Evolutionary conservation across 2,113 vertebrate species (phyloP).

Genomic region (Fregetta grallaria): DNA sequence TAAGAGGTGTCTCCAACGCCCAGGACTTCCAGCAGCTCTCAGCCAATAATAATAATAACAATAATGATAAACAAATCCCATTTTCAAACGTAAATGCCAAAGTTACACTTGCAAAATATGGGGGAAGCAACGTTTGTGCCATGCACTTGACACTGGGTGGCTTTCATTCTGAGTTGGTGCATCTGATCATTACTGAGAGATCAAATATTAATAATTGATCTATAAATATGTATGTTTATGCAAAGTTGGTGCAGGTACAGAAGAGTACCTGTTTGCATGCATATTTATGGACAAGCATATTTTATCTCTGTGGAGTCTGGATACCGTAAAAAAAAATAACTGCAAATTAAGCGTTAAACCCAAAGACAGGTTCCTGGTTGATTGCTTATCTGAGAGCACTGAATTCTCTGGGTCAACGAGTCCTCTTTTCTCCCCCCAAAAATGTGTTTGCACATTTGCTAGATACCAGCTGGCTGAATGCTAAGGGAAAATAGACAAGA

Average conservation of each 20-base stretch:
- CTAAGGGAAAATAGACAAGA: not conserved
- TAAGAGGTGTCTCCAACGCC: not conserved
- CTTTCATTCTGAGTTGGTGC: not conserved
- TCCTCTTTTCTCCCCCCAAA: not conserved
- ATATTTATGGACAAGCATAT: not conserved
- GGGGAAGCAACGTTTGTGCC: fast-evolving
- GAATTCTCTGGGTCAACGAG: not conserved
- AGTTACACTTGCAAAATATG: not conserved
- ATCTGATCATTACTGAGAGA: not conserved
- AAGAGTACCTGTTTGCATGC: not conserved
- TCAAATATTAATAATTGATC: not conserved
- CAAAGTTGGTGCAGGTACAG: not conserved
- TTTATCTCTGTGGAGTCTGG: not conserved
- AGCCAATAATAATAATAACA: not conserved
- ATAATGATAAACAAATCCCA: not conserved
- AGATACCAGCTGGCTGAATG: not conserved
- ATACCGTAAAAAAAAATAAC: not conserved
- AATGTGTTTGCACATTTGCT: not conserved
- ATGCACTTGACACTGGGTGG: fast-evolving
- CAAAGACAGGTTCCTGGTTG: not conserved
- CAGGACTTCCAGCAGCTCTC: not conserved
- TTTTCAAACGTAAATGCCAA: not conserved
- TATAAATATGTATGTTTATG: slow-evolving; percentile 13
- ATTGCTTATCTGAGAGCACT: not conserved
- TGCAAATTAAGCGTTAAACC: not conserved